Evolutionary conservation across 1,140 invertebrate species (phyloP).

Genomic region (Daktulosphaira vitifoliae): DNA sequence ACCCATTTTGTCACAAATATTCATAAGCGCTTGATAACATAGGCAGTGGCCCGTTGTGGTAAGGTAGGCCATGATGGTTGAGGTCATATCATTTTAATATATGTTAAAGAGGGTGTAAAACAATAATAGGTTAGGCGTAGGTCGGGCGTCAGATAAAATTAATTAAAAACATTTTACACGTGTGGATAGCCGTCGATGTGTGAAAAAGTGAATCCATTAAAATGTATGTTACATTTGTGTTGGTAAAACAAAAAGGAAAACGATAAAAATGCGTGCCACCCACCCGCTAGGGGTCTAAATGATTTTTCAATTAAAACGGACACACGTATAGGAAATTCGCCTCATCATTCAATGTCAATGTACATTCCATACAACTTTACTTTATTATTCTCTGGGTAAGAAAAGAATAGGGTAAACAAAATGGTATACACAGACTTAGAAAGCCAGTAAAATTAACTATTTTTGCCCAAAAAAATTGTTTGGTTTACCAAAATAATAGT

Average conservation of each 20-base stretch:
- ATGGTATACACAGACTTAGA: too few relatives aligned
- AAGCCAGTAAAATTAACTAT: not conserved
- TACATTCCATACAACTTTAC: too few relatives aligned
- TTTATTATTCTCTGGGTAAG: too few relatives aligned
- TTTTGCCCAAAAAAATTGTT: not conserved
- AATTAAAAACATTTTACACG: slow-evolving; percentile 10
- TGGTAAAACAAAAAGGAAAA: too few relatives aligned
- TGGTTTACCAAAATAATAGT: too few relatives aligned
- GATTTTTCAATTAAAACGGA: slow-evolving; percentile 32
- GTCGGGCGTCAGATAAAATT: not conserved
- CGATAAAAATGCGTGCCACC: not conserved
- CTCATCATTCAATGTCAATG: slow-evolving; percentile 28
- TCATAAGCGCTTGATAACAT: not conserved
- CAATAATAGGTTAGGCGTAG: too few relatives aligned
- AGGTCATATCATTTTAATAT: too few relatives aligned
- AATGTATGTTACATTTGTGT: too few relatives aligned
- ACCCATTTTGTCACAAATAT: not conserved
- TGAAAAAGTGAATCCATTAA: too few relatives aligned
- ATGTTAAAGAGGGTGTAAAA: too few relatives aligned
- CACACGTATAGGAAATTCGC: slow-evolving; percentile 13
- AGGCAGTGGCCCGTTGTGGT: not conserved
- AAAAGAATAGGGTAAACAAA: not conserved
- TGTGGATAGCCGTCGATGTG: not conserved
- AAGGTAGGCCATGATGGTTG: not conserved
- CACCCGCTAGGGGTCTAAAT: not conserved